Conservation (phyloP, 2,888 invertebrate genomes). For the Oeneis ivallda region DNA sequence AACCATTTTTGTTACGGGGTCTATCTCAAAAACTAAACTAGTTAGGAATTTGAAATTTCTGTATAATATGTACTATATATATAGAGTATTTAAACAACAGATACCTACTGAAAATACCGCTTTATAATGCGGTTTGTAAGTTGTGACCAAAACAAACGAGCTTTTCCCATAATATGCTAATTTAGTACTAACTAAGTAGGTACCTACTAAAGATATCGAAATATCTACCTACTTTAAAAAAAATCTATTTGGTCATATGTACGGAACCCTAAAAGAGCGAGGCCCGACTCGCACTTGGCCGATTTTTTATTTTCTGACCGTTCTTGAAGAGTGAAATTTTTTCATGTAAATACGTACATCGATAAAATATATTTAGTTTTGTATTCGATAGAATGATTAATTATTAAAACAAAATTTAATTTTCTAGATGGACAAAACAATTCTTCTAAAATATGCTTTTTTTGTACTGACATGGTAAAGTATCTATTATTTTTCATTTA, state of each 20-base stretch:
- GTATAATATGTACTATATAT: too few species aligned
- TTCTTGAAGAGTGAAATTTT: background rate
- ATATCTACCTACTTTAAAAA: too few species aligned
- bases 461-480: conserved; percentile 77
- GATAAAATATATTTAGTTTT: background rate
- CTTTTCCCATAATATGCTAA: too few species aligned
- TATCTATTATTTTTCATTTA: conserved; percentile 58
- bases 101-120: too few species aligned
- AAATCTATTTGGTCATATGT: too few species aligned
- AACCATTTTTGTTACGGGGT: background rate
- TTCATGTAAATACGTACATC: background rate
- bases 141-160: too few species aligned
- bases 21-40: background rate
- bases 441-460: conserved; percentile 62
- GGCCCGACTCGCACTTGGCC: background rate
- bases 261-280: too few species aligned
- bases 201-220: too few species aligned
- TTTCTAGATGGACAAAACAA: conserved; percentile 11
- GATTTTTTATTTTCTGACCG: background rate
- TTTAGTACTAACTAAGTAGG: too few species aligned
- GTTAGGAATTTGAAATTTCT: too few species aligned
- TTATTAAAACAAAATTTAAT: conserved; percentile 12
- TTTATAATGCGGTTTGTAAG: too few species aligned
- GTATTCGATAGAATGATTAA: background rate
- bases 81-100: too few species aligned